Evolutionary conservation across 2,113 vertebrate genomes (phyloP).

Genomic region (Petrocephalus zakoni): DNA sequence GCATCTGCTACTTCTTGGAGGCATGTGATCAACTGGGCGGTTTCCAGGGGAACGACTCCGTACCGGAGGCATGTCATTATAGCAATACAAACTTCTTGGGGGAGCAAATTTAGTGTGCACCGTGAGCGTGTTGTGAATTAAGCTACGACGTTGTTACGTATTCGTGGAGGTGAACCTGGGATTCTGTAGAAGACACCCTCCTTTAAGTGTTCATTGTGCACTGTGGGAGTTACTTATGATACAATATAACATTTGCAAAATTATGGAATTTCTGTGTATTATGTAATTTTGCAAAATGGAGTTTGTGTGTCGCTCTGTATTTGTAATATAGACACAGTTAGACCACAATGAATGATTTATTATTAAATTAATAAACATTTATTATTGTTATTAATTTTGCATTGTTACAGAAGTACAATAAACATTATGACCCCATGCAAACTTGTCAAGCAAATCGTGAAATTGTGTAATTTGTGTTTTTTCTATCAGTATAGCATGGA

Average conservation of each 20-base stretch:
- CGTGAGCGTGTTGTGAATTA: background rate
- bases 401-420: slow-evolving; percentile 57
- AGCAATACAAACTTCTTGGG: slow-evolving; percentile 28
- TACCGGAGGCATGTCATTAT: slow-evolving; percentile 34
- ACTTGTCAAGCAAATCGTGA: background rate
- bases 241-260: background rate
- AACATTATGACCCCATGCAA: slow-evolving; percentile 38
- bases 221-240: slow-evolving; percentile 20
- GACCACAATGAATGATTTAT: slow-evolving; percentile 49
- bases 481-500: background rate
- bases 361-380: slow-evolving; percentile 39
- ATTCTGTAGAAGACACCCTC: slow-evolving; percentile 11
- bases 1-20: slow-evolving; percentile 95
- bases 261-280: slow-evolving; percentile 1
- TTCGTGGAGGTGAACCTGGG: slow-evolving; percentile 17
- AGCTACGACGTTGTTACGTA: background rate
- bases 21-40: slow-evolving; percentile 56
- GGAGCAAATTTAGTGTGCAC: slow-evolving; percentile 18
- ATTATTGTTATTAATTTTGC: slow-evolving; percentile 43
- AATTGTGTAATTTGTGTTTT: background rate
- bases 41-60: slow-evolving; percentile 33
- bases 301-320: background rate
- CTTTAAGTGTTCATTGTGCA: slow-evolving; percentile 20
- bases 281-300: slow-evolving; percentile 2
- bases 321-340: slow-evolving; percentile 13